Percentiles rank a stretch among this genome's conserved stretches.
Conservation (phyloP, 2,888 invertebrate species). For the Andrena camellia region DNA sequence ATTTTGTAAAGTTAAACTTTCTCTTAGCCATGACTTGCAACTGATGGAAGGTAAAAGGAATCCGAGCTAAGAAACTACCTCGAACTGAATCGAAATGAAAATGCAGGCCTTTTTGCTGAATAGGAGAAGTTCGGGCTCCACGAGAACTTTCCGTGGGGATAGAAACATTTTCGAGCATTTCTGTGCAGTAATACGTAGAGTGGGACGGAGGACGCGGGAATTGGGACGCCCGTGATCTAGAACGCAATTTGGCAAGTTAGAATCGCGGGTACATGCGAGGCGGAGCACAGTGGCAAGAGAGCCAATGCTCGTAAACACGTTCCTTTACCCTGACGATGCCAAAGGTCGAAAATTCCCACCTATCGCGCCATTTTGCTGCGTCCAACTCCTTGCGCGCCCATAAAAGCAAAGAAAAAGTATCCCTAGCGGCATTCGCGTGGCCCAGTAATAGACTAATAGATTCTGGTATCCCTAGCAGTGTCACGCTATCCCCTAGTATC, state of each 20-base stretch:
- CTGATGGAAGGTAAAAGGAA: too few species aligned
- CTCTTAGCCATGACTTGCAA: too few species aligned
- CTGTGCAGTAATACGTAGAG: constrained; percentile 49
- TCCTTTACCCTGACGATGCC: constrained; percentile 40
- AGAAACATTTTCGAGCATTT: constrained; percentile 33
- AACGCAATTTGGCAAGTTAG: constrained; percentile 63
- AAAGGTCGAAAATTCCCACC: constrained; percentile 40
- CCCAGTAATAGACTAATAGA: background rate
- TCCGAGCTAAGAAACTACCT: too few species aligned
- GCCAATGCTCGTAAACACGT: constrained; percentile 59
- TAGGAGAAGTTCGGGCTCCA: background rate
- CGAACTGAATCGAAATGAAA: background rate
- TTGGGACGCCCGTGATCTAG: constrained; percentile 61
- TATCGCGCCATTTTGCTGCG: constrained; percentile 8
- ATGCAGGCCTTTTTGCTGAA: background rate
- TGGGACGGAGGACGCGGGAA: constrained; percentile 51
- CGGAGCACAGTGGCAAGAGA: constrained; percentile 35
- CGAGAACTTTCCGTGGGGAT: background rate
- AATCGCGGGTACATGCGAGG: constrained; percentile 47
- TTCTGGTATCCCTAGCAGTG: background rate
- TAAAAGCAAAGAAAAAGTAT: background rate
- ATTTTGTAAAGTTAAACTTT: background rate
- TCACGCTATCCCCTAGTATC: background rate
- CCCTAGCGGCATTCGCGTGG: background rate
- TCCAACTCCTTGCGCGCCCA: constrained; percentile 1